phyloP scores from a whole-genome alignment of 92 coral and sea anemone genomes.

The Metridium senile region DNA sequence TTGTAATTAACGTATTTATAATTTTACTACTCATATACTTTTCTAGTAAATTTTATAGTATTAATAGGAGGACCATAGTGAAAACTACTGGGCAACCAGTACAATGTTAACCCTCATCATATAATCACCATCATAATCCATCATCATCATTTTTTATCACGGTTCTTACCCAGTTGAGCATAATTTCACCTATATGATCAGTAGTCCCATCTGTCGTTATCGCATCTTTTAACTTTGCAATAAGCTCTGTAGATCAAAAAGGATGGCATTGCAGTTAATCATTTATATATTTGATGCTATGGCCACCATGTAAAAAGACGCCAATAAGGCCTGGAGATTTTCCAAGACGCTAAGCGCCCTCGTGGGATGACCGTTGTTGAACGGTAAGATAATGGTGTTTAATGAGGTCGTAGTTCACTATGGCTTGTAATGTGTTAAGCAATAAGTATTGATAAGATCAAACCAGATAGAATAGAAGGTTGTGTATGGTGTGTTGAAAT shows the following conservation, averaged over 20 bases:
- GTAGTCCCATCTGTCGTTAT: conserved; percentile 68
- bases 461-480: background rate
- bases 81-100: too few relatives aligned
- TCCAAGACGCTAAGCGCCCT: background rate
- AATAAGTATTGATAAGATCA: background rate
- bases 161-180: conserved; percentile 78
- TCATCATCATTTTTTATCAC: background rate
- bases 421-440: background rate
- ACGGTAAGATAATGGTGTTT: background rate
- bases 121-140: too few relatives aligned
- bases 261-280: background rate
- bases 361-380: background rate
- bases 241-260: conserved; percentile 54
- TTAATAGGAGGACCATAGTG: too few relatives aligned
- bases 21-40: too few relatives aligned
- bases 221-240: conserved; percentile 62
- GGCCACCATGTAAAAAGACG: too few relatives aligned
- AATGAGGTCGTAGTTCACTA: conserved; percentile 8
- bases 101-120: too few relatives aligned
- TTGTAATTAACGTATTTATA: too few relatives aligned
- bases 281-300: background rate
- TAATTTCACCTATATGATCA: conserved; percentile 75
- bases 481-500: too few relatives aligned
- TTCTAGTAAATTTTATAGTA: too few relatives aligned
- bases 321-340: background rate